A percentile compares a stretch with the other conserved stretches of the same genome.
Conservation (phyloP, 2,113 vertebrate genomes). For the Oenanthe oenanthe region DNA sequence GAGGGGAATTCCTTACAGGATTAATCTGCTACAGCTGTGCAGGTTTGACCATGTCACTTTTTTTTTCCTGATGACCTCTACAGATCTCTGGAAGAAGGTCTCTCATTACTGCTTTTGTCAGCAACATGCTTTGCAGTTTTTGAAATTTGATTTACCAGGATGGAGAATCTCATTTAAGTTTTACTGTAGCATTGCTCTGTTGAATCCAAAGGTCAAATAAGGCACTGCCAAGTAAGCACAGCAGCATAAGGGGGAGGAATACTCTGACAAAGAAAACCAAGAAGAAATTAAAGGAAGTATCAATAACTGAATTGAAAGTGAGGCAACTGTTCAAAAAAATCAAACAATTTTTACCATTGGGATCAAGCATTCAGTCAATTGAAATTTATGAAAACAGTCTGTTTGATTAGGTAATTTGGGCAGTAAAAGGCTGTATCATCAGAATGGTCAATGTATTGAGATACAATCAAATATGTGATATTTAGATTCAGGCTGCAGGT, state of each 20-base stretch:
- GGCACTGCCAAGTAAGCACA: neutral
- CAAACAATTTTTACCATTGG: neutral
- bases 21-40: accelerated
- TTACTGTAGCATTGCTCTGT: neutral
- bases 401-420: neutral
- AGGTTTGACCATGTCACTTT: neutral
- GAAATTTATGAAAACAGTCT: neutral
- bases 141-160: neutral
- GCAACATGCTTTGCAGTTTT: neutral
- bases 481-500: neutral
- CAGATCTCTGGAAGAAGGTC: neutral
- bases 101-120: neutral
- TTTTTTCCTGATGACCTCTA: neutral
- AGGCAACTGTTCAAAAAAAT: neutral
- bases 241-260: neutral
- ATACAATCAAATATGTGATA: neutral
- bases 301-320: neutral
- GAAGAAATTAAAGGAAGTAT: neutral
- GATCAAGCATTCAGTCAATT: neutral
- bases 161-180: neutral
- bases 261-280: neutral
- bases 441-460: neutral
- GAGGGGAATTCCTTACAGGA: neutral
- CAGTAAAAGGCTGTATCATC: neutral
- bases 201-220: neutral